Evolutionary conservation across 2,888 invertebrate genomes (phyloP).

Genomic region (Aspidapion aeneum): DNA sequence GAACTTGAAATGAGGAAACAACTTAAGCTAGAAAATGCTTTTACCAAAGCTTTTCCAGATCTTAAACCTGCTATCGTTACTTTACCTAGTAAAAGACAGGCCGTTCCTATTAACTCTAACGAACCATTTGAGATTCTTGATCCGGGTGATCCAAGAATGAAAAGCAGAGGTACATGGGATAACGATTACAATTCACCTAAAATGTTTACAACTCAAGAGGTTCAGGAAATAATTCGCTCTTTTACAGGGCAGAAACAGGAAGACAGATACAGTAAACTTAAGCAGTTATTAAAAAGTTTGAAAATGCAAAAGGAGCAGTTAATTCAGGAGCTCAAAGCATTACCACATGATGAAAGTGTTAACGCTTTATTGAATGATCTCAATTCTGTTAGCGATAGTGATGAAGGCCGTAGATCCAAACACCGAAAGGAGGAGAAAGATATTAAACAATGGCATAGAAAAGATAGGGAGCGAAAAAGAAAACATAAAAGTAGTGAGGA

Average conservation of each 20-base stretch:
- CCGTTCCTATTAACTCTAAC: conserved; percentile 6
- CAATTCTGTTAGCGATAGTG: conserved; percentile 26
- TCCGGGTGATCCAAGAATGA: conserved; percentile 16
- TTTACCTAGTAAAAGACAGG: conserved; percentile 34
- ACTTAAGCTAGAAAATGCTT: conserved; percentile 51
- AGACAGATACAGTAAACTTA: conserved; percentile 35
- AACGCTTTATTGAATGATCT: conserved; percentile 31
- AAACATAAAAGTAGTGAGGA: conserved; percentile 2
- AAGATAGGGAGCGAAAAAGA: neutral
- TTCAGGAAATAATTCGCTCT: conserved; percentile 32
- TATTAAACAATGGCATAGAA: conserved; percentile 10
- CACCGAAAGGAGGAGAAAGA: conserved; percentile 13
- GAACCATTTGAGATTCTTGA: conserved; percentile 23
- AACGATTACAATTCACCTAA: conserved; percentile 27
- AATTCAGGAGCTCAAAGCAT: conserved; percentile 38
- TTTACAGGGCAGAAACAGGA: conserved; percentile 30
- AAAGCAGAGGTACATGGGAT: conserved; percentile 30
- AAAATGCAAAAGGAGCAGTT: conserved; percentile 44
- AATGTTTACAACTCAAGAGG: conserved; percentile 34
- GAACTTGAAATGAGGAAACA: conserved; percentile 49
- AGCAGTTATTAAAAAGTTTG: conserved; percentile 41
- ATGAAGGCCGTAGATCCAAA: conserved; percentile 18
- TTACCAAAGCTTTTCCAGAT: conserved; percentile 46
- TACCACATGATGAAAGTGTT: conserved; percentile 39
- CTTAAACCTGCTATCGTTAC: conserved; percentile 38